Evolutionary conservation across 2,888 invertebrate genomes (phyloP).

Genomic region (Volucella zonaria): DNA sequence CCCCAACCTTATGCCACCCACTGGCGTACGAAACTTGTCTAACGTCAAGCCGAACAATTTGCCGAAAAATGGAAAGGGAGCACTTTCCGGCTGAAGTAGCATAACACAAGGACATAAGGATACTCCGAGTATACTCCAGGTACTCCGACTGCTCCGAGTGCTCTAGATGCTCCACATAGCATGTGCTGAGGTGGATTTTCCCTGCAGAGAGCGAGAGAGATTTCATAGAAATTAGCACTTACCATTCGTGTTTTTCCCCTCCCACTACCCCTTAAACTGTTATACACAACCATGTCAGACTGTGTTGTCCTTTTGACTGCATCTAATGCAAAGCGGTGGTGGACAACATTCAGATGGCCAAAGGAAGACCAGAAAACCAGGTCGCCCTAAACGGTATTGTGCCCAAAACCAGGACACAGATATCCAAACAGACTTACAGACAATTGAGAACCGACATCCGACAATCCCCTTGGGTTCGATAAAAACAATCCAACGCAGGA

Average conservation of each 20-base stretch:
- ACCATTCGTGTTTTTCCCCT: constrained; percentile 35
- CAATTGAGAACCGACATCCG: background rate
- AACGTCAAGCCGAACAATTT: constrained; percentile 16
- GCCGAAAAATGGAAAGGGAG: background rate
- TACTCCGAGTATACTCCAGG: too few species aligned
- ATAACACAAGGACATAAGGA: background rate
- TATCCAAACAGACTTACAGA: constrained; percentile 1
- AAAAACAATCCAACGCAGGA: constrained; percentile 50
- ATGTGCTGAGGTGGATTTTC: constrained; percentile 14
- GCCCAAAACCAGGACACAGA: constrained; percentile 27
- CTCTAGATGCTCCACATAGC: constrained; percentile 7
- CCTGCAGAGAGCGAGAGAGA: background rate
- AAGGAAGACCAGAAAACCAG: constrained; percentile 43
- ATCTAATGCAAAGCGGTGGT: background rate
- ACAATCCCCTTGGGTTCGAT: constrained; percentile 55
- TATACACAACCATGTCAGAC: constrained; percentile 47
- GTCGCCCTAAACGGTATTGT: constrained; percentile 55
- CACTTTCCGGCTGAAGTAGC: background rate
- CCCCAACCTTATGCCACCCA: background rate
- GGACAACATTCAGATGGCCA: background rate
- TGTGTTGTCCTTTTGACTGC: constrained; percentile 30
- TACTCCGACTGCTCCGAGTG: too few species aligned
- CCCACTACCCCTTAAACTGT: constrained; percentile 62
- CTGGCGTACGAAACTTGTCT: constrained; percentile 43
- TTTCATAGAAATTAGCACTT: constrained; percentile 5